These are phyloP conservation scores for Megaceryle torquata DNA, from an alignment of 2,113 vertebrate species.

Conservation along the genomic window DNA sequence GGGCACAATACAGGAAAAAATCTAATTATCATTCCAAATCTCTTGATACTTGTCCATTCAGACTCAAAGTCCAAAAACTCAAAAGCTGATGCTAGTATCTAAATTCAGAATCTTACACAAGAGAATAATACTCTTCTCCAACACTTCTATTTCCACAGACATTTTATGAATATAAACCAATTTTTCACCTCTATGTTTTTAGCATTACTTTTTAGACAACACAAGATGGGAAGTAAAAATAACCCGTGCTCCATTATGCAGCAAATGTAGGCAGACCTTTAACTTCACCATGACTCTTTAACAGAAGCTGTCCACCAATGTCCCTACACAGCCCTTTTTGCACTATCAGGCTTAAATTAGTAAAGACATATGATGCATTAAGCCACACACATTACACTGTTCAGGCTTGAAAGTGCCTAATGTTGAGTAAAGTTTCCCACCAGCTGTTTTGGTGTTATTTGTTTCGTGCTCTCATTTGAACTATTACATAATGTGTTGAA, in stretches of 20 bases:
- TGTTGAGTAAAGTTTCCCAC: slow-evolving; percentile 46
- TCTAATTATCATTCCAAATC: neutral
- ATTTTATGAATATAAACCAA: neutral
- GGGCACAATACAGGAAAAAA: neutral
- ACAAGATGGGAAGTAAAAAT: neutral
- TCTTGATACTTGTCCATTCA: neutral
- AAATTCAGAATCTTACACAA: neutral
- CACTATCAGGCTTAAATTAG: slow-evolving; percentile 45
- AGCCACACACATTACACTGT: neutral
- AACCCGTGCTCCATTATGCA: neutral
- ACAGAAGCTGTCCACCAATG: neutral
- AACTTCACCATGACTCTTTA: neutral
- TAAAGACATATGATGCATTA: slow-evolving; percentile 46
- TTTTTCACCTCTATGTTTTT: neutral
- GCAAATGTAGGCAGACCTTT: neutral
- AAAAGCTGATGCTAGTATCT: neutral
- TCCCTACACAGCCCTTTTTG: slow-evolving; percentile 32
- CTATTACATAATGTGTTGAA: slow-evolving; percentile 21
- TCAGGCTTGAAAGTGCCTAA: slow-evolving; percentile 43
- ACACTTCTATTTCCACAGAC: neutral
- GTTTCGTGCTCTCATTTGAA: slow-evolving; percentile 31
- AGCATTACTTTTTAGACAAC: slow-evolving; percentile 18
- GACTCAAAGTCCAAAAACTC: neutral
- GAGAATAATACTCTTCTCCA: neutral
- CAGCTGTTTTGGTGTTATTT: slow-evolving; percentile 41